Evolutionary conservation across 1,140 invertebrate species (phyloP).

Genomic region (Monomorium pharaonis): DNA sequence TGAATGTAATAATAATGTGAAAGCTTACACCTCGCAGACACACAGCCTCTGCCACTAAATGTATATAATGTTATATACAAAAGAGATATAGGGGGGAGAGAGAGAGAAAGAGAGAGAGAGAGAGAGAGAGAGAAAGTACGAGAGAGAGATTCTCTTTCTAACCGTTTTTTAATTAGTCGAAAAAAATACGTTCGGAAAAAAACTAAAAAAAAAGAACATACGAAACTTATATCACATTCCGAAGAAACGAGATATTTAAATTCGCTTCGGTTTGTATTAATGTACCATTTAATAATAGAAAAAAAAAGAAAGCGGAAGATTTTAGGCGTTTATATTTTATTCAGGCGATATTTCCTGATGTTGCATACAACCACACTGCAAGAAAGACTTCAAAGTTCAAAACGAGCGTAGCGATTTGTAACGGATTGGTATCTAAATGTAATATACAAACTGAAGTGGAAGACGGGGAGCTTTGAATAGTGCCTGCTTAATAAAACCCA

Average conservation of each 20-base stretch:
- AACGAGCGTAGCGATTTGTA: slow-evolving; percentile 66
- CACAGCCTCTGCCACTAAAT: slow-evolving; percentile 78
- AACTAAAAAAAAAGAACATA: not conserved
- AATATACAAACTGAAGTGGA: slow-evolving; percentile 68
- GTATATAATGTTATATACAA: slow-evolving; percentile 77
- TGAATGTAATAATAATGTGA: slow-evolving; percentile 74
- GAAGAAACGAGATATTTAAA: not conserved
- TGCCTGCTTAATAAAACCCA: slow-evolving; percentile 83
- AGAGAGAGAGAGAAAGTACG: too few relatives aligned
- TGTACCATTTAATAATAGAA: slow-evolving; percentile 4
- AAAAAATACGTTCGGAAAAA: slow-evolving; percentile 42
- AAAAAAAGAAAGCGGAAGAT: slow-evolving; percentile 27
- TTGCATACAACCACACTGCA: slow-evolving; percentile 51
- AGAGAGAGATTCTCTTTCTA: slow-evolving; percentile 53
- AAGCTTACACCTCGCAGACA: slow-evolving; percentile 81
- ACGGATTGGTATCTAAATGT: slow-evolving; percentile 68
- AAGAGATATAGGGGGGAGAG: slow-evolving; percentile 64
- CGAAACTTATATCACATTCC: slow-evolving; percentile 16
- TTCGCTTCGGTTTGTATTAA: slow-evolving; percentile 24
- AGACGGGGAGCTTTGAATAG: slow-evolving; percentile 83
- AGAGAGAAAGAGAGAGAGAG: too few relatives aligned
- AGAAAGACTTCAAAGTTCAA: slow-evolving; percentile 68
- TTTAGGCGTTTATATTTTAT: slow-evolving; percentile 57
- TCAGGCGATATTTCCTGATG: slow-evolving; percentile 40
- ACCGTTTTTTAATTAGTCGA: slow-evolving; percentile 75